These are phyloP conservation scores for Pyrocoelia pectoralis DNA, from an alignment of 2,888 invertebrate genomes.

Conservation along the genomic window DNA sequence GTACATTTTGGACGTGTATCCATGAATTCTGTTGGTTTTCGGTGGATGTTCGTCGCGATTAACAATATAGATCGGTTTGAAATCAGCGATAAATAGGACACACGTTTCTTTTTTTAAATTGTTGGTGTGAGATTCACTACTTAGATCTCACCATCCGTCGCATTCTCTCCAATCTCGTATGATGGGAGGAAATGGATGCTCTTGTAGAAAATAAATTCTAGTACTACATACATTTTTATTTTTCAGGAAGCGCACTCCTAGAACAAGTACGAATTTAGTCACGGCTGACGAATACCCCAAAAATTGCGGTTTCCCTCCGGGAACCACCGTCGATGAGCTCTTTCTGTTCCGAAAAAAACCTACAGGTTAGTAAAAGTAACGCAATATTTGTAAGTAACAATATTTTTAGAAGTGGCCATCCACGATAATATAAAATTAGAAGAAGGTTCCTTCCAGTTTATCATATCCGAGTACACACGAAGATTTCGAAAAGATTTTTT, in stretches of 20 bases:
- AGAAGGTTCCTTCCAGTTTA: conserved; percentile 53
- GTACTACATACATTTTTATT: too few relatives aligned
- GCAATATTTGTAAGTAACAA: neutral
- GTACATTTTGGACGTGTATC: too few relatives aligned
- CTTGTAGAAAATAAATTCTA: too few relatives aligned
- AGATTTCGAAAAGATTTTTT: conserved; percentile 50
- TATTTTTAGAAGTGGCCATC: conserved; percentile 14
- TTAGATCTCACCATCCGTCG: too few relatives aligned
- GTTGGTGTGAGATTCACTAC: too few relatives aligned
- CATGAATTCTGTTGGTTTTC: too few relatives aligned
- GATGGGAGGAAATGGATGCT: too few relatives aligned
- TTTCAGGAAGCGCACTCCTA: conserved; percentile 24
- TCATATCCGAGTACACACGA: conserved; percentile 56
- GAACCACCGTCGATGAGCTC: conserved; percentile 64
- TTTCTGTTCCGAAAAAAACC: conserved; percentile 61
- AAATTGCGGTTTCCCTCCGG: conserved; percentile 58
- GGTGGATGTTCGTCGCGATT: too few relatives aligned
- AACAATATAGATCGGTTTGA: too few relatives aligned
- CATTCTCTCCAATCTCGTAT: too few relatives aligned
- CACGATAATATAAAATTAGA: conserved; percentile 53
- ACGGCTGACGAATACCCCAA: conserved; percentile 39
- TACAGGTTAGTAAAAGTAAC: conserved; percentile 54
- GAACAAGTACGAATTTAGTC: conserved; percentile 45
- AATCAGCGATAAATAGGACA: too few relatives aligned
- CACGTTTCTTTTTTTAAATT: too few relatives aligned